phyloP scores from a whole-genome alignment of 2,888 invertebrate genomes.

The Frankliniella intonsa region DNA sequence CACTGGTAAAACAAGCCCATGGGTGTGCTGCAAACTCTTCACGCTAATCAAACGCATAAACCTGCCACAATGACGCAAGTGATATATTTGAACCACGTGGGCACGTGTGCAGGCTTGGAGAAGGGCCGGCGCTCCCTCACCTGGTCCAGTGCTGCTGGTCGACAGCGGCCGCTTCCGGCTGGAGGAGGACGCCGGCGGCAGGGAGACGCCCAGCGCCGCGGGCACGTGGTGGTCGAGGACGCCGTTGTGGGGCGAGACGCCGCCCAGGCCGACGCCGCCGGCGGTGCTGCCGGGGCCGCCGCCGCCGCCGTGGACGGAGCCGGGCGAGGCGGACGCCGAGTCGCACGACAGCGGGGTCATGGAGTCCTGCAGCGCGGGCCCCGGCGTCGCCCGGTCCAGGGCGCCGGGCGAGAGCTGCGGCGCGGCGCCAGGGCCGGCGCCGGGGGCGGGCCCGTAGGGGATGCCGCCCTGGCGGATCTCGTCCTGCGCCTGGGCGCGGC shows the following conservation, averaged over 20 bases:
- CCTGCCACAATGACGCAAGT: no score
- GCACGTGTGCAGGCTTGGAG: no score
- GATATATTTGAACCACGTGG: no score
- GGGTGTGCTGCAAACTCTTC: no score
- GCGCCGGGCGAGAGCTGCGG: neutral
- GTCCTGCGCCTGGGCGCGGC: slow-evolving; percentile 81
- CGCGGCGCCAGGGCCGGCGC: neutral
- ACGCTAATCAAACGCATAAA: no score
- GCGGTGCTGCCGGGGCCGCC: neutral
- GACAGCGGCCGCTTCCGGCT: neutral
- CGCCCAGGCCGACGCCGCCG: neutral
- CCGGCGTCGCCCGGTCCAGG: neutral
- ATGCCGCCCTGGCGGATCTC: slow-evolving; percentile 51
- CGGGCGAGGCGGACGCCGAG: neutral
- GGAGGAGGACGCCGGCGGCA: neutral
- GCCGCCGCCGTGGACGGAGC: neutral
- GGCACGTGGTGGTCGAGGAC: neutral
- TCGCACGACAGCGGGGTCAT: neutral
- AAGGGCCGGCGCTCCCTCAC: neutral
- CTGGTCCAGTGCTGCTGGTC: neutral
- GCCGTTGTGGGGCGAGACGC: neutral
- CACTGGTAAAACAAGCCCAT: no score
- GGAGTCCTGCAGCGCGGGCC: neutral
- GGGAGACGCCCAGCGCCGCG: neutral
- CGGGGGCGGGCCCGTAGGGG: slow-evolving; percentile 33